Conservation (phyloP, 2,113 vertebrate genomes). For the Ciconia stormi region DNA sequence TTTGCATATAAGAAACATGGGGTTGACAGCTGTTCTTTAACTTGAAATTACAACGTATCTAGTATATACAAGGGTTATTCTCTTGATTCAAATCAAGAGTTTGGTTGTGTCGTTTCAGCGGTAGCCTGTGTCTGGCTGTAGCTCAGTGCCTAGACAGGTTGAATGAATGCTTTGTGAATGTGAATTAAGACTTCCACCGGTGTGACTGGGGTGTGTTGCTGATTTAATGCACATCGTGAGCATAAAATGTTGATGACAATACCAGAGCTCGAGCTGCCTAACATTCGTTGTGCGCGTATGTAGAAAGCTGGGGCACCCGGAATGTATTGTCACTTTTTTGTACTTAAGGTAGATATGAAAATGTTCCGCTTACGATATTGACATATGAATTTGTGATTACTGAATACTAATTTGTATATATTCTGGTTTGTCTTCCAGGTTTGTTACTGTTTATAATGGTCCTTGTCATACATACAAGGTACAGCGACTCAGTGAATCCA, state of each 20-base stretch:
- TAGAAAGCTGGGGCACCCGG: rapidly evolving
- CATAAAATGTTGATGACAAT: rapidly evolving
- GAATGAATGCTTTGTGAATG: background rate
- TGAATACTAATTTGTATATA: background rate
- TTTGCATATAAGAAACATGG: no score
- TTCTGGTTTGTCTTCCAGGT: conserved; percentile 49
- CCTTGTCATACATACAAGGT: conserved; percentile 82
- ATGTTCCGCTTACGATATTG: rapidly evolving
- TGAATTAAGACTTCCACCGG: background rate
- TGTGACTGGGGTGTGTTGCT: rapidly evolving
- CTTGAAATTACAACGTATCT: background rate
- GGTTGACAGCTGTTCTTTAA: background rate
- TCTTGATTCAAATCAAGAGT: background rate
- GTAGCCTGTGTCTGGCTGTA: background rate
- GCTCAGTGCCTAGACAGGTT: background rate
- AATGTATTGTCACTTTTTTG: background rate
- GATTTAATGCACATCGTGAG: background rate
- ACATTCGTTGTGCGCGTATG: rapidly evolving
- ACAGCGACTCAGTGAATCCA: conserved; percentile 78
- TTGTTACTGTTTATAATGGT: conserved; percentile 79
- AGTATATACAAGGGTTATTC: background rate
- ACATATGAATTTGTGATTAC: rapidly evolving
- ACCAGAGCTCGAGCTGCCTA: background rate
- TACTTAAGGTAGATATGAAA: rapidly evolving
- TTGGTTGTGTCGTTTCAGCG: background rate